Conservation (phyloP, 2,888 invertebrate genomes). For the Unio pictorum region DNA sequence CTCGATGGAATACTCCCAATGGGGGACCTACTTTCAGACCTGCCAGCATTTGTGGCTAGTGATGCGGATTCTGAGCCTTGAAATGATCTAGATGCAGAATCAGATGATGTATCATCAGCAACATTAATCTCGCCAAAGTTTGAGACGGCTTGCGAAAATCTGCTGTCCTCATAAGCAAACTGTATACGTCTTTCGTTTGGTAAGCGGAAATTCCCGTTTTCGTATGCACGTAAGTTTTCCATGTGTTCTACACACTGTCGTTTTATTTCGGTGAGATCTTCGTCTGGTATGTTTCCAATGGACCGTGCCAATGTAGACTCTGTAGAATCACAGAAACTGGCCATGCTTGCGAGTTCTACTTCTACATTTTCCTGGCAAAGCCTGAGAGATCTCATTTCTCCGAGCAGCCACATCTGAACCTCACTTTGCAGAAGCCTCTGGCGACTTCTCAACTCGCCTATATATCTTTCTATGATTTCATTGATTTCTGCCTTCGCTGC, state of each 20-base stretch:
- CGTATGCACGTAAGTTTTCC: conserved; percentile 55
- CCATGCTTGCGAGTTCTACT: conserved; percentile 93
- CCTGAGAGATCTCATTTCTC: conserved; percentile 86
- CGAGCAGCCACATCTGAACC: conserved; percentile 89
- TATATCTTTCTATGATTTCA: conserved; percentile 58
- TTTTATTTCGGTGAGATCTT: conserved; percentile 55
- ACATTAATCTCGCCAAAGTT: conserved; percentile 56
- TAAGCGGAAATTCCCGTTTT: conserved; percentile 88
- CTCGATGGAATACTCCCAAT: neutral
- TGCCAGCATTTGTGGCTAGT: neutral
- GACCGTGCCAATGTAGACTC: conserved; percentile 47
- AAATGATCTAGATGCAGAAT: neutral
- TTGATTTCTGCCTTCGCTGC: conserved; percentile 95
- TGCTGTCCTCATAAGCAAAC: conserved; percentile 57
- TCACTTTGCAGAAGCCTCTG: conserved; percentile 77
- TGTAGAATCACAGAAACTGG: conserved; percentile 89
- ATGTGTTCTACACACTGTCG: conserved; percentile 59
- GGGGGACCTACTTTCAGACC: neutral
- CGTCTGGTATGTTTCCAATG: conserved; percentile 48
- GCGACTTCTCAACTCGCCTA: conserved; percentile 71
- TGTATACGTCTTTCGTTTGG: conserved; percentile 79
- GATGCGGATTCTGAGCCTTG: neutral
- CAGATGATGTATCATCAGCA: conserved; percentile 8
- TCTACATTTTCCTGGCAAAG: conserved; percentile 94
- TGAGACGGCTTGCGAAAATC: conserved; percentile 52